phyloP scores from a whole-genome alignment of 2,797 vertebrate genomes.

The Schizopygopsis pylzovi region DNA sequence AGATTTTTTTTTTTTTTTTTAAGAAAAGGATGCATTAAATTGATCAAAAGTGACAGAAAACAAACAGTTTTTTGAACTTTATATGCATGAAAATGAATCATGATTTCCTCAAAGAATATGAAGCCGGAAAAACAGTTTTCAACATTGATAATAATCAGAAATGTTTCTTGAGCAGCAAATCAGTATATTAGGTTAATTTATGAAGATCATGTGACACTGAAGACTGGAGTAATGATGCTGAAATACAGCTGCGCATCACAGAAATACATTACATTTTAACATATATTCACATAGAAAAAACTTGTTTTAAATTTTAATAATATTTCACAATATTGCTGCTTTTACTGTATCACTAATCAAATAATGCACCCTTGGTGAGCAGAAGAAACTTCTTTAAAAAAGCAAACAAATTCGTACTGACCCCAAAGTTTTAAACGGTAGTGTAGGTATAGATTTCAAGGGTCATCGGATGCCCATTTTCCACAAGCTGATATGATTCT shows the following conservation, averaged over 20 bases:
- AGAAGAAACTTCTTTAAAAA: too few relatives aligned
- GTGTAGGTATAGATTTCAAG: too few relatives aligned
- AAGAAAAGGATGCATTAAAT: not conserved
- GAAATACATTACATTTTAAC: too few relatives aligned
- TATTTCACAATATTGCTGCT: not conserved
- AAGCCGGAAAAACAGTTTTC: too few relatives aligned
- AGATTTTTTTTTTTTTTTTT: not conserved
- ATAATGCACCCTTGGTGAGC: not conserved
- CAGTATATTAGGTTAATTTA: not conserved
- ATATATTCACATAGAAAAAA: not conserved
- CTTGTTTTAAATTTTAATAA: not conserved
- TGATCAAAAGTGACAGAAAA: not conserved
- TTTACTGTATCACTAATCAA: not conserved
- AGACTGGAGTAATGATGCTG: not conserved
- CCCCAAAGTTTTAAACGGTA: too few relatives aligned
- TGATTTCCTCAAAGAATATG: not conserved
- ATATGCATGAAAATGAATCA: not conserved
- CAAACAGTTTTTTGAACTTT: not conserved
- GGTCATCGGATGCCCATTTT: too few relatives aligned
- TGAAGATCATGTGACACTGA: not conserved
- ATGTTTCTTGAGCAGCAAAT: not conserved
- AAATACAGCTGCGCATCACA: not conserved
- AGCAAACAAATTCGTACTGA: too few relatives aligned
- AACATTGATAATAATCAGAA: not conserved
- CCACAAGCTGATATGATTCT: too few relatives aligned